Percentiles rank a stretch among this genome's conserved stretches.
phyloP scores from a whole-genome alignment of 2,888 invertebrate species.

The Pachydiplax longipennis region DNA sequence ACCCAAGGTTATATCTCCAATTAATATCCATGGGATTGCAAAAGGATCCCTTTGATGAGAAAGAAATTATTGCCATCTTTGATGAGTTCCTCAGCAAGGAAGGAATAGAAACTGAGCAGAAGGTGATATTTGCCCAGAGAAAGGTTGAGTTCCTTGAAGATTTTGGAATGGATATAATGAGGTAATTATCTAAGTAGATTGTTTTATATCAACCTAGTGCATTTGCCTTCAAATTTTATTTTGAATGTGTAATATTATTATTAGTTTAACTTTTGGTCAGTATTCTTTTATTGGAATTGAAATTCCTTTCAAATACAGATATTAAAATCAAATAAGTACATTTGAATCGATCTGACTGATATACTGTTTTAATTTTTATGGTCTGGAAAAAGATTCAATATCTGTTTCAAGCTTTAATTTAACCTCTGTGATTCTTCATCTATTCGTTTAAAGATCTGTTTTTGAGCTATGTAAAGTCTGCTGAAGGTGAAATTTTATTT shows the following conservation, averaged over 20 bases:
- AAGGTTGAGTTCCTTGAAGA: slow-evolving; percentile 97
- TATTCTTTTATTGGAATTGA: too few relatives aligned
- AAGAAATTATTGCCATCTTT: slow-evolving; percentile 70
- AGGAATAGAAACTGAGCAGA: slow-evolving; percentile 78
- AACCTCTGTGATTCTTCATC: too few relatives aligned
- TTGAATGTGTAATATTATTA: neutral
- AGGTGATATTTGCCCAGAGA: slow-evolving; percentile 88
- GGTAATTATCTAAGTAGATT: neutral
- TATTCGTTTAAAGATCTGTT: too few relatives aligned
- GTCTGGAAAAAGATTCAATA: too few relatives aligned
- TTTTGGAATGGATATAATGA: slow-evolving; percentile 76
- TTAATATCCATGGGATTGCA: slow-evolving; percentile 87
- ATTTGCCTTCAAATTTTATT: neutral
- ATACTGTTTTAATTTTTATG: too few relatives aligned
- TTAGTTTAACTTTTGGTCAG: too few relatives aligned
- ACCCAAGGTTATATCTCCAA: slow-evolving; percentile 86
- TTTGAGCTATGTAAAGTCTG: too few relatives aligned
- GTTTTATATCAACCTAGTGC: neutral
- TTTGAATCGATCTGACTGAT: too few relatives aligned
- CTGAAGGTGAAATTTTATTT: too few relatives aligned
- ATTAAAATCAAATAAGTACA: too few relatives aligned
- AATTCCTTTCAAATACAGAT: too few relatives aligned
- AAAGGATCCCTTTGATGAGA: slow-evolving; percentile 74
- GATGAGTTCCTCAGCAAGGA: slow-evolving; percentile 80
- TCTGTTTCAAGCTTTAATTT: too few relatives aligned